Base-by-base conservation (phyloP, 2,113 vertebrate species). In the Colius striatus region DNA sequence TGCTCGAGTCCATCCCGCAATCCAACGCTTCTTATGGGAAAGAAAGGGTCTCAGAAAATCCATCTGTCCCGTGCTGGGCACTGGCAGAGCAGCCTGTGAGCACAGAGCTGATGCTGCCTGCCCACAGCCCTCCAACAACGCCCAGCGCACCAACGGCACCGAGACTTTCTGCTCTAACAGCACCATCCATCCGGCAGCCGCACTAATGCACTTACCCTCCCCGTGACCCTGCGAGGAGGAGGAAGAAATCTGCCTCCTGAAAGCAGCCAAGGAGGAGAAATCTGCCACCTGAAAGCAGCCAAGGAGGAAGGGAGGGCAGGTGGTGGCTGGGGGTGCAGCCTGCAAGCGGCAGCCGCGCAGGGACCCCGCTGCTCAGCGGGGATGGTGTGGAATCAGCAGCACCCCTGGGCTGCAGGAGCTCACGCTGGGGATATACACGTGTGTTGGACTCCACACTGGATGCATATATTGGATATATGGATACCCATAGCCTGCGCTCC, bases 371-470 rank as follows among this genome's bases (percentile, higher is more conserved):
- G 38, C 38, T 41, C 38, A 41, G 38, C 38, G 12, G 38, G 38
- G 51, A 12, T 68, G 57, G 10, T 0, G 1, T 0, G 55, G 57
- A 4, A 61, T 23, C 0, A 26, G 26, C 50, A 11, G 13, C 5
- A 1, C 7, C 23, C 1, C 18, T 5, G 30, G 1, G 2, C 48
- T 38, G 4, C 5, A 6, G 9, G 10, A n/a, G 48, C 21, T 9
- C 55, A 54, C 1, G 10, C 34, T 6, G 18, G 0, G 12, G 32
- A 26, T 10, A 18, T 36, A 41, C 38, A 41, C 18, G 6, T 1
- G 19, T 10, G 2, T 13, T 48, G 50, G n/a, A 60, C 9, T 32
- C 11, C 5, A 1, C 4, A 1, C 5, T 47, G 61, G 22, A 23
- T 7, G 25, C 51, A 16, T 2, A 2, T 2, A 21, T 48, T 41